Evolutionary conservation across 1,140 invertebrate genomes (phyloP), one percentile per base, ranked within the genome.

Genomic region (Epicauta chinensis): DNA sequence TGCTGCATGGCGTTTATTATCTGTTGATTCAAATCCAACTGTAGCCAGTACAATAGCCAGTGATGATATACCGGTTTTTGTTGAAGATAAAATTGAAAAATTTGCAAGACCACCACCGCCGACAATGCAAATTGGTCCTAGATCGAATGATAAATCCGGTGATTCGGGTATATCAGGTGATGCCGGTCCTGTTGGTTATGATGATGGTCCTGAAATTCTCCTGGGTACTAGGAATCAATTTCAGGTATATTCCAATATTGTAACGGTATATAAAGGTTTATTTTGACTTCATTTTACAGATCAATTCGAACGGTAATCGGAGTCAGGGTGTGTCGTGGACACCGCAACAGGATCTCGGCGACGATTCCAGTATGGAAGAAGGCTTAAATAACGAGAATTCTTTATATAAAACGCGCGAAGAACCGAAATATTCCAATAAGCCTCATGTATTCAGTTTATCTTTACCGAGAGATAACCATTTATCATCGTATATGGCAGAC

Each of bases 141-240:
- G 73, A 3, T 72, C 69, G 34, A 58, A 58, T 36, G 56, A 58
- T 35, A 55, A 57, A 64, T 86, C 84, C 1, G 86, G 83, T 0
- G 87, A 91, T 67, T 89, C 84, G 0, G 87, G 86, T 0, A 89
- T 89, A 53, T 88, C 86, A 1, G 86, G 83, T 2, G 86, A 88
- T 66, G 80, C 61, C 30, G 58, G 59, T 17, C 55, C 60, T 15
- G 42, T 53, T 1, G 49, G 36, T 14, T 60, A 53, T 35, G 59
- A 59, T 9, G 64, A 65, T 32, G 54, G 38, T 48, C 46, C 55
- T 38, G 57, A 59, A n/a, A 42, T 29, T 13, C 47, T 53, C 3
- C 41, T 52, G 23, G 49, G 37, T n/a, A 17, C 46, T 12, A 11
- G 40, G 10, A 41, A 50, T 29, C 15, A 48, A 37, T 30, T 38